phyloP scores from a whole-genome alignment of 2,888 invertebrate species.

The Microdon myrmicae region DNA sequence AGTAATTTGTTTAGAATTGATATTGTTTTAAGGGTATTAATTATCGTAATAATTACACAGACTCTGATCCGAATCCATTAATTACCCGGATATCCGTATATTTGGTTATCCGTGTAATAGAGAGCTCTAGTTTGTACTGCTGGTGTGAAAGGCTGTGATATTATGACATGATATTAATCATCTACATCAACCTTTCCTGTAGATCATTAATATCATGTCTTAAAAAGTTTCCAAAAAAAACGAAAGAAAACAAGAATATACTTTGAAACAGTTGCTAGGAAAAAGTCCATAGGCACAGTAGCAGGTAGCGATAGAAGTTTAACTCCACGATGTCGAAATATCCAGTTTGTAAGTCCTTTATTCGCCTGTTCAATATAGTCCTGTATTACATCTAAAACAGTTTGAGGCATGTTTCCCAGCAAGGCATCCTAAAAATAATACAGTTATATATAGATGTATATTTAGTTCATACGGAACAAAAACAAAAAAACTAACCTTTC shows the following conservation, averaged over 20 bases:
- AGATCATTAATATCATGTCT: too few species aligned
- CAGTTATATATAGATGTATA: not conserved
- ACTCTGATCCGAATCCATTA: too few species aligned
- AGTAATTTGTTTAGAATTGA: too few species aligned
- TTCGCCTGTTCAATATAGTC: constrained; percentile 93
- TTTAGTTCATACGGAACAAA: not conserved
- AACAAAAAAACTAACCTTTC: constrained; percentile 73
- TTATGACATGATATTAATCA: too few species aligned
- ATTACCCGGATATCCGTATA: too few species aligned
- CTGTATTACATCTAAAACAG: constrained; percentile 89
- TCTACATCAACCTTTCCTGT: too few species aligned
- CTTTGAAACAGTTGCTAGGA: constrained; percentile 88
- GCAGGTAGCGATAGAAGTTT: constrained; percentile 87
- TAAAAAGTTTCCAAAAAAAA: too few species aligned
- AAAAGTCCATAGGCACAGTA: constrained; percentile 87
- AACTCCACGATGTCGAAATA: constrained; percentile 85
- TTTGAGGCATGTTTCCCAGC: constrained; percentile 88
- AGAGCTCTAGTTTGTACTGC: too few species aligned
- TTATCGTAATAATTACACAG: too few species aligned
- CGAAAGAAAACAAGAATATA: not conserved
- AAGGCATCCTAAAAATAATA: constrained; percentile 77
- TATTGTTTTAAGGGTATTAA: too few species aligned
- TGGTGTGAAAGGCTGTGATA: too few species aligned
- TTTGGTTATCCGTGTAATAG: too few species aligned
- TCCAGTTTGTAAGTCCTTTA: constrained; percentile 89